Base-by-base conservation (phyloP, 2,113 vertebrate genomes). In the Peromyscus californicus region DNA sequence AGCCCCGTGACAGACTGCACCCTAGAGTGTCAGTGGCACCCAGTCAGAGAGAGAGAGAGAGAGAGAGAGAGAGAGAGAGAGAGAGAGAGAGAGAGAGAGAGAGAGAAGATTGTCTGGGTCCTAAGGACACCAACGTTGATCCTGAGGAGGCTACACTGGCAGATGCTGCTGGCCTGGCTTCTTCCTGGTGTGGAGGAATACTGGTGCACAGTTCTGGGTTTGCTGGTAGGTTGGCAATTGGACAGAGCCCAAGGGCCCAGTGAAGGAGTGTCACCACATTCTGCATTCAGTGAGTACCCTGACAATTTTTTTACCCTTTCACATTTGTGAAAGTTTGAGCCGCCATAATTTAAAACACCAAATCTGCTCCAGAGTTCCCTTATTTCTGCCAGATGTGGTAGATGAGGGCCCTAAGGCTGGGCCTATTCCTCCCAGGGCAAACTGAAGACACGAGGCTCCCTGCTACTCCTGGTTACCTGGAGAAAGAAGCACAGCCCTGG, bases 101-200 rank as follows among this genome's bases (percentile, higher is more conserved):
- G 33, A 5, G 1, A 10, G 72, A 22, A 61, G 26, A 12, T 5
- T 4, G 7, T 3, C 9, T 13, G 12, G 29, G 15, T 29, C 15
- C 39, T 5, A 5, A 15, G 1, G 45, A 67, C 7, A 7, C 48
- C 7, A 24, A 5, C 0, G 0, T 7, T 0, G 0, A 8, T 36
- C 19, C 29, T 51, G 1, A 10, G 29, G 57, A 12, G 10, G 11
- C 48, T 5, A 1, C 15, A 5, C 33, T 24, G 10, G 21, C 63
- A 45, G 10, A 51, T 16, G 9, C 9, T 4, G 29, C 67, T 33
- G 26, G 7, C 12, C 3, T 16, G 39, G 26, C 57, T 79, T 16
- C 6, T 0, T 89, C 45, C 33, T n/a, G 42, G 36, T 42, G 24
- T 82, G 7, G 6, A 33, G 3, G 24, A 22, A 2, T 16, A 36